Conservation (phyloP, 2,113 vertebrate genomes). For the Anarrhichthys ocellatus region DNA sequence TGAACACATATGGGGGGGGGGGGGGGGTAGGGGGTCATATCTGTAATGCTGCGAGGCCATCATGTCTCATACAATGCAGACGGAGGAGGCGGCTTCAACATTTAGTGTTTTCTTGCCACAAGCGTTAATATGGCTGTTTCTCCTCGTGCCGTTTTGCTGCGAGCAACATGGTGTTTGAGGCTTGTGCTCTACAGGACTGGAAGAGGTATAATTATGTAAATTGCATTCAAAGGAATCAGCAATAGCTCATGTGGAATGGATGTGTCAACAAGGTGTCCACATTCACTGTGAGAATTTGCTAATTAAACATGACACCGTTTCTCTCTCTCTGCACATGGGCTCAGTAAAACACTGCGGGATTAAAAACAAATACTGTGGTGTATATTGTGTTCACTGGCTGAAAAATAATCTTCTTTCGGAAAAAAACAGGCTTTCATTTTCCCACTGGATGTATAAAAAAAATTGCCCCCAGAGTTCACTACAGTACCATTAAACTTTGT, state of each 20-base stretch:
- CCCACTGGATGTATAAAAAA: constrained; percentile 51
- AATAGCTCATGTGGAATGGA: constrained; percentile 82
- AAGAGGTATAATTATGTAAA: constrained; percentile 89
- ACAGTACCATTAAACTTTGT: constrained; percentile 72
- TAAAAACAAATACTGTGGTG: constrained; percentile 48
- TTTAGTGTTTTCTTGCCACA: constrained; percentile 69
- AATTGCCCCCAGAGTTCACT: constrained; percentile 54
- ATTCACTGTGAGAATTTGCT: constrained; percentile 77
- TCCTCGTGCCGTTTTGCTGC: constrained; percentile 66
- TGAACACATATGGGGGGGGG: background rate
- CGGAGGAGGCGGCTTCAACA: constrained; percentile 75
- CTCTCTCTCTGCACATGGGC: constrained; percentile 70
- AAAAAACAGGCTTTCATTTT: constrained; percentile 67
- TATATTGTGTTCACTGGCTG: constrained; percentile 58
- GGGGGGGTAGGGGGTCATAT: constrained; percentile 51
- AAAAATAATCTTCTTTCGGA: constrained; percentile 65
- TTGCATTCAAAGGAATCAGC: constrained; percentile 83
- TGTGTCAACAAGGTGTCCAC: constrained; percentile 82
- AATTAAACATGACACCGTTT: constrained; percentile 81
- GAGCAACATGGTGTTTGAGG: constrained; percentile 70
- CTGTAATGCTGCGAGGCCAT: constrained; percentile 57
- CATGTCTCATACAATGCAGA: constrained; percentile 79
- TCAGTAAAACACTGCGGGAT: constrained; percentile 52
- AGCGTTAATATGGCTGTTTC: constrained; percentile 81
- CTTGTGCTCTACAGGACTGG: constrained; percentile 72